A percentile compares a stretch with the other conserved stretches of the same genome.
Conservation (phyloP, 2,113 vertebrate species). For the Thinocorus orbignyianus region DNA sequence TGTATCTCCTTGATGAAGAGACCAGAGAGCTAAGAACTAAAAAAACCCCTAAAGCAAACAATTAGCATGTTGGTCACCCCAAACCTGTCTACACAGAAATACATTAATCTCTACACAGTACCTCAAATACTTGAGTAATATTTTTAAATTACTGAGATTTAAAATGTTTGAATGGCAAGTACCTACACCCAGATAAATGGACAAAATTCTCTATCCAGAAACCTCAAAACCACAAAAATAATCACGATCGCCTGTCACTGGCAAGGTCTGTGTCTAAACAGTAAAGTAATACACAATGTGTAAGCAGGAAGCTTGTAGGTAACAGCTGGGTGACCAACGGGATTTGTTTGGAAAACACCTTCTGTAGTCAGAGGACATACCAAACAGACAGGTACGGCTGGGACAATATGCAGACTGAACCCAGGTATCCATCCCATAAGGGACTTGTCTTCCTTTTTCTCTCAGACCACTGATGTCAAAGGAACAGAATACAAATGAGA, state of each 20-base stretch:
- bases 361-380: background rate
- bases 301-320: background rate
- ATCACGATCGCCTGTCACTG: background rate
- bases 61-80: background rate
- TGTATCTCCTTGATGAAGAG: background rate
- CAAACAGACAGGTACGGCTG: background rate
- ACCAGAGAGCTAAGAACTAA: background rate
- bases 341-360: background rate
- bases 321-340: background rate
- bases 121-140: background rate
- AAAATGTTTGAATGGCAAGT: background rate
- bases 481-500: slow-evolving; percentile 7
- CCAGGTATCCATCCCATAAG: slow-evolving; percentile 10
- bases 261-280: background rate
- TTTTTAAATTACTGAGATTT: background rate
- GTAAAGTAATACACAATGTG: slow-evolving; percentile 15
- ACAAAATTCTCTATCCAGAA: background rate
- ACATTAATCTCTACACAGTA: background rate
- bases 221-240: background rate
- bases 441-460: background rate
- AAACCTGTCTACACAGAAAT: background rate
- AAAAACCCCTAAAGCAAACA: background rate
- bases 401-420: slow-evolving; percentile 43
- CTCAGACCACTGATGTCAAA: slow-evolving; percentile 6
- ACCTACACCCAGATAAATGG: background rate